A percentile compares a stretch with the other conserved stretches of the same genome.
Conservation (phyloP, 2,888 invertebrate genomes). For the Steinernema hermaphroditum region DNA sequence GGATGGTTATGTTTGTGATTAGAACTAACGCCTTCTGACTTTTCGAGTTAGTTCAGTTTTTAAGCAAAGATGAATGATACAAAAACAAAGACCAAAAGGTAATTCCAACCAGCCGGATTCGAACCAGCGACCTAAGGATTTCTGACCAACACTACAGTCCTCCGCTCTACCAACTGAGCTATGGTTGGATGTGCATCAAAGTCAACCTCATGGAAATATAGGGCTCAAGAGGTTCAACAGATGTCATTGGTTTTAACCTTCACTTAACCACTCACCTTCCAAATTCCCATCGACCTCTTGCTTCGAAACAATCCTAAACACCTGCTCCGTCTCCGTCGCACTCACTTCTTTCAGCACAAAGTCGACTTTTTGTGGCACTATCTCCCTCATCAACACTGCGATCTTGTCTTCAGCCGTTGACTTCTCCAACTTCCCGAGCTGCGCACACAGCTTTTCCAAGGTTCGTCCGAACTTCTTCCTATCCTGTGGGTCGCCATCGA, state of each 20-base stretch:
- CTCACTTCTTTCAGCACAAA: constrained; percentile 16
- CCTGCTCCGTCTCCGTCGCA: background rate
- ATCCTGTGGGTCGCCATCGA: background rate
- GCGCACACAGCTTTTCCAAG: background rate
- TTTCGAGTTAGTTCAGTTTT: no score
- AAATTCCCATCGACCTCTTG: constrained; percentile 12
- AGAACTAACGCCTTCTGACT: no score
- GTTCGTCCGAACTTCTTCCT: background rate
- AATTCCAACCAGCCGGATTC: constrained; percentile 11
- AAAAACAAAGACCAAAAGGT: no score
- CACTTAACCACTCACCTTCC: constrained; percentile 7
- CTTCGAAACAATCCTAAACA: constrained; percentile 10
- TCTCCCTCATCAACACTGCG: constrained; percentile 8
- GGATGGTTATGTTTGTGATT: no score
- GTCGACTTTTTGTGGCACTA: background rate
- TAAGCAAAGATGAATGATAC: no score
- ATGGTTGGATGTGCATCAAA: constrained; percentile 32
- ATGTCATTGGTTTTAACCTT: no score
- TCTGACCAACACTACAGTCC: constrained; percentile 37
- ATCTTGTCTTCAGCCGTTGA: constrained; percentile 16
- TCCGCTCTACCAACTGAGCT: constrained; percentile 44
- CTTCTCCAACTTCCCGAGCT: background rate
- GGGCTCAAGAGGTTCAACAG: no score
- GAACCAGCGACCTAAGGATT: constrained; percentile 10
- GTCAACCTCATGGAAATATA: no score